Conservation (phyloP, 2,113 vertebrate species). For the Gadus macrocephalus region DNA sequence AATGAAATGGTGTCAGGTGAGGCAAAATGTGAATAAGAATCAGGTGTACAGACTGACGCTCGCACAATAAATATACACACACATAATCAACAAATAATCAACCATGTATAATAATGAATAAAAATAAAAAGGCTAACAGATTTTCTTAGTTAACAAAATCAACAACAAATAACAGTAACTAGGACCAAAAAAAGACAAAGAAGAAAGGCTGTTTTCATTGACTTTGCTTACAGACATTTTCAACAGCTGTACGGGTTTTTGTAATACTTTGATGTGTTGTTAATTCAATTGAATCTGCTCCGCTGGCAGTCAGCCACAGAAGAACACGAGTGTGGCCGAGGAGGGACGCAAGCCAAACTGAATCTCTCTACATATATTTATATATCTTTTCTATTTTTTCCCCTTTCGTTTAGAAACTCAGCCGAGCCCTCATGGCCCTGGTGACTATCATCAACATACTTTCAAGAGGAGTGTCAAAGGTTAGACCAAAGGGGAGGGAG, state of each 20-base stretch:
- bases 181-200: neutral
- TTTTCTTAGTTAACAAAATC: slow-evolving; percentile 44
- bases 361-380: too few species aligned
- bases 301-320: too few species aligned
- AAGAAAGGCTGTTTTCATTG: neutral
- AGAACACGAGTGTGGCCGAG: too few species aligned
- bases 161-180: slow-evolving; percentile 21
- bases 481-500: neutral
- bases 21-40: slow-evolving; percentile 68
- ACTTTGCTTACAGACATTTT: slow-evolving; percentile 62
- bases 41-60: slow-evolving; percentile 62
- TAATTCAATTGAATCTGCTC: too few species aligned
- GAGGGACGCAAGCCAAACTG: too few species aligned
- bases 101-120: slow-evolving; percentile 36
- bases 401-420: too few species aligned
- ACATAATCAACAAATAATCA: slow-evolving; percentile 64
- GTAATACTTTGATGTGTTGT: too few species aligned
- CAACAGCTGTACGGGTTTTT: neutral
- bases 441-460: too few species aligned
- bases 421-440: too few species aligned
- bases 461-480: too few species aligned
- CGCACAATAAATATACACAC: slow-evolving; percentile 75
- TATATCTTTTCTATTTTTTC: too few species aligned
- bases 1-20: slow-evolving; percentile 62
- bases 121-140: slow-evolving; percentile 21